Evolutionary conservation across 2,888 invertebrate species (phyloP), one percentile per base, ranked within the genome.

Genomic region (Capitulum mitella): DNA sequence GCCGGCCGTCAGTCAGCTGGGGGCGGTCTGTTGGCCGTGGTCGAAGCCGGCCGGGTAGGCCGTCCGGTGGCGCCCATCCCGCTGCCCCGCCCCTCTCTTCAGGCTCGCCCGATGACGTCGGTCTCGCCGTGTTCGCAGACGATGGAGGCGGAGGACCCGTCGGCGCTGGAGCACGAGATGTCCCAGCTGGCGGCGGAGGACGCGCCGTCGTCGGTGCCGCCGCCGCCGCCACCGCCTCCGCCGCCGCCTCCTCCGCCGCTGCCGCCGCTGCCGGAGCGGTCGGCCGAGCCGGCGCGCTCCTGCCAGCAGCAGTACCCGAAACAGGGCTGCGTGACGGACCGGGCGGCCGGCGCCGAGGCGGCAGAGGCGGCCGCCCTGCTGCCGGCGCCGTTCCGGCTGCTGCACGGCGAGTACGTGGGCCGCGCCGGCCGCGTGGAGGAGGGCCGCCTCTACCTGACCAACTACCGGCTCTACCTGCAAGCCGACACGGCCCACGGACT

Each of bases 401-500:
- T 76, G 46, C 46, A 46, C 76, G 76, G 76, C 46, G 76, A 76
- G 76, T 48, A 76, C 32, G 46, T 48, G 46, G 16, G 5, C 16
- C 48, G 43, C 16, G 76, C 76, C 29, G 76, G 76, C 22, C 76
- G 12, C 46, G 43, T 76, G 32, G 46, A 16, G 0, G 76, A 76
- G 46, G 76, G 76, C 19, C 43, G 43, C 16, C 76, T 76, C 46
- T 76, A 46, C 54, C 79, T 80, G 54, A 80, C 81, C 61, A 81
- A 80, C 78, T 81, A 80, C 70, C 77, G 81, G 12, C 64, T 80
- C 10, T 78, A 80, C 64, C 64, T 81, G 54, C 81, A 80, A 78
- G 46, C 76, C 16, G 76, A 48, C 46, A 48, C 46, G 43, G 76
- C 76, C 0, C 29, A 34, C 51, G 79, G 79, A 12, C 79, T 78